A percentile compares a stretch with the other conserved stretches of the same genome.
Evolutionary conservation across 2,797 vertebrate species (phyloP).

Genomic region (Muraenolepis orangiensis): DNA sequence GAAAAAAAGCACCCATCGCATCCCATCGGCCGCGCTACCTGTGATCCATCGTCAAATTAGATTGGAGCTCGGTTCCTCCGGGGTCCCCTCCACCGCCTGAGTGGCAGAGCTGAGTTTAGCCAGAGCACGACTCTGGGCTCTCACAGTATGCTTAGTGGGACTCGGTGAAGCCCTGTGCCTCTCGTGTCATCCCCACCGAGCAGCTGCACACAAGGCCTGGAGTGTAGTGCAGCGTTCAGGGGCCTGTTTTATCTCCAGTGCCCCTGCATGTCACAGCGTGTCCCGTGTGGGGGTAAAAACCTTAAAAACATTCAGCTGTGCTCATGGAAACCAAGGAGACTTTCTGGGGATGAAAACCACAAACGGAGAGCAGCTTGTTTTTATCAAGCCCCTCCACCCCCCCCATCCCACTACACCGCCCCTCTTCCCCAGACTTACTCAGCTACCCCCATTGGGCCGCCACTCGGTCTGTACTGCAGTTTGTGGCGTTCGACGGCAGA

Average conservation of each 20-base stretch:
- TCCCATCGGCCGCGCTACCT: slow-evolving; percentile 46
- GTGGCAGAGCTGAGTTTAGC: slow-evolving; percentile 59
- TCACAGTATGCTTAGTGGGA: slow-evolving; percentile 55
- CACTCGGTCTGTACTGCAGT: slow-evolving; percentile 35
- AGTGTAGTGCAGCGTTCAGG: slow-evolving; percentile 63
- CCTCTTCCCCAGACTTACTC: slow-evolving; percentile 41
- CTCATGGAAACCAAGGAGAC: slow-evolving; percentile 61
- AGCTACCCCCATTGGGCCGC: slow-evolving; percentile 13
- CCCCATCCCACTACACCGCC: too few relatives aligned
- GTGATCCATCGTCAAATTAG: slow-evolving; percentile 41
- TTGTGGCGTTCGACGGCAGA: slow-evolving; percentile 49
- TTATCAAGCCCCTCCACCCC: slow-evolving; percentile 49
- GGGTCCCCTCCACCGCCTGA: not conserved
- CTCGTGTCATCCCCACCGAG: slow-evolving; percentile 66
- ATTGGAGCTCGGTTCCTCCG: not conserved
- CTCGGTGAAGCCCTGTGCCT: slow-evolving; percentile 65
- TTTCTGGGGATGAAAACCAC: slow-evolving; percentile 57
- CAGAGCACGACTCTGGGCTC: slow-evolving; percentile 57
- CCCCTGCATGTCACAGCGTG: slow-evolving; percentile 56
- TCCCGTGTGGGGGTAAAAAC: slow-evolving; percentile 39
- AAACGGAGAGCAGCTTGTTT: slow-evolving; percentile 60
- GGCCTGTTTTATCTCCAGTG: slow-evolving; percentile 71
- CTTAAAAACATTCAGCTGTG: slow-evolving; percentile 67
- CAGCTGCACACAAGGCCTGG: slow-evolving; percentile 63
- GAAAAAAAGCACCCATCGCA: not conserved